Evolutionary conservation across 2,888 invertebrate species (phyloP), one percentile per base, ranked within the genome.

Genomic region (Agonopterix alstromeriana): DNA sequence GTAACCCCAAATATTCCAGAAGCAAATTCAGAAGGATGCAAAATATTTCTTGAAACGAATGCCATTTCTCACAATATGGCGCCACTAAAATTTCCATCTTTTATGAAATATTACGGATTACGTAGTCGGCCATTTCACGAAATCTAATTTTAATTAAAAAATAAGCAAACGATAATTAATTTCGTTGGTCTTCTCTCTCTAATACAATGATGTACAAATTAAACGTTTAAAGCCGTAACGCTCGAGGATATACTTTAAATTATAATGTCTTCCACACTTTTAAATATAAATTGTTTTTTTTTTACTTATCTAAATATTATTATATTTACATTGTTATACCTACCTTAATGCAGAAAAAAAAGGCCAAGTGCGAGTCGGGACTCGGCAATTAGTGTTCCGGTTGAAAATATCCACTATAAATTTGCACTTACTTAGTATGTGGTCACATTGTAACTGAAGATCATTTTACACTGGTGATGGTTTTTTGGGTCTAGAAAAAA

Each of bases 91-190:
- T 85, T 82, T 84, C 77, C 85, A 84, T 86, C 79, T 84, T 83
- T 86, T 77, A 77, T 83, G 73, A 86, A 86, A 84, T 81, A 82
- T 85, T 81, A 75, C 76, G 72, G 84, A 84, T 82, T 79, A 81
- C 67, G 70, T 64, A 68, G 68, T 65, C 73, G 73, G 73, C 70
- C 72, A 74, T 80, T 81, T 76, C 75, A 72, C 76, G 70, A 79
- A 78, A 83, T 81, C 74, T 78, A 79, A 83, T 82, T 82, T 85
- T 86, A 84, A 85, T 84, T 82, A 83, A 84, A 82, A 81, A 82
- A 80, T 83, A 84, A 80, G 78, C 72, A 81, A 81, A 79, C 67
- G 68, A 73, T 77, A 82, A 84, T 84, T 84, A 82, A 80, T 85
- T 82, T 76, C 59, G 65, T 52, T 67, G 59, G 70, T 74, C 70